Base-by-base conservation (phyloP, 2,888 invertebrate species). In the Dasypolia templi region DNA sequence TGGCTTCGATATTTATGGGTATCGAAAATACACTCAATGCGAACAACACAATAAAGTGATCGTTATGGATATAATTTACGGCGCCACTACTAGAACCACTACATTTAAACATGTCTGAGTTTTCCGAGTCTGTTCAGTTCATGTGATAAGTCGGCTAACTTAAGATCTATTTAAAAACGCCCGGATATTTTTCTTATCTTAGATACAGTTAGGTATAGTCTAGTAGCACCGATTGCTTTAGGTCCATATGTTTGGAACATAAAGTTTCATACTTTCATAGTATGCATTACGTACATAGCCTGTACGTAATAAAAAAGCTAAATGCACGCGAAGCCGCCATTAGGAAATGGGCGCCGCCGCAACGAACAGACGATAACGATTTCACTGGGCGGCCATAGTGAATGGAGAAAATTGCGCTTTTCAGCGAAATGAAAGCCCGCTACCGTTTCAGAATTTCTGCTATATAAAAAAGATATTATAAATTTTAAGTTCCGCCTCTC, bases 361-460 rank as follows among this genome's bases (percentile, higher is more conserved):
- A 92, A 88, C 91, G 89, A 90, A 91, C 91, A 92, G 92, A 93
- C 93, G 93, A 95, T 95, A 95, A 94, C 95, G 94, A 94, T 95
- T 95, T 91, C 93, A 93, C 94, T 92, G 93, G 93, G 92, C 93
- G 91, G 92, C 92, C 91, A 92, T 93, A 93, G 89, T 93, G 93
- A 95, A 95, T 93, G 92, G 93, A 91, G 94, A 95, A 95, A 95
- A 95, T 94, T 95, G 94, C 93, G 93, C 95, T 95, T 95, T 95
- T 94, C 95, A 95, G 92, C 92, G 88, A 94, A 94, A 95, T 94
- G 92, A 94, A 94, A 94, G 92, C 93, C 87, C 90, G 92, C 91
- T 89, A 89, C 90, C 91, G 91, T 91, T 91, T 92, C 93, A 91
- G 90, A 92, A 93, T 93, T 93, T 90, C 90, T 89, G 88, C 89